phyloP scores from a whole-genome alignment of 1,140 invertebrate species.

The Lepeophtheirus salmonis region DNA sequence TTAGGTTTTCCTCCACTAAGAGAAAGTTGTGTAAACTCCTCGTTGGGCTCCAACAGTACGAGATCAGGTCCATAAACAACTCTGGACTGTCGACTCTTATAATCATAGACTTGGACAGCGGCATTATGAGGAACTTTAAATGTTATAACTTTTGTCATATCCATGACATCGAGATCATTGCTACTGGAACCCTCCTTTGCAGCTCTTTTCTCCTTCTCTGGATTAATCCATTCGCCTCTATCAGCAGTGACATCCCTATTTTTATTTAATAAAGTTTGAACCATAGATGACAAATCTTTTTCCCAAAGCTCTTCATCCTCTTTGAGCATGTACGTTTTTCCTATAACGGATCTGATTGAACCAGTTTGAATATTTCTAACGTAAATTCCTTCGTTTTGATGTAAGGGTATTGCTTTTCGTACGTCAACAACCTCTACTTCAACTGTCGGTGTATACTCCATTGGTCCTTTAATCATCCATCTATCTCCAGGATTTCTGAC shows the following conservation, averaged over 20 bases:
- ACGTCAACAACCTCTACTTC: conserved; percentile 33
- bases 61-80: conserved; percentile 36
- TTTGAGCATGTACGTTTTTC: conserved; percentile 34
- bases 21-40: conserved; percentile 34
- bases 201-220: not conserved
- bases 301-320: conserved; percentile 36
- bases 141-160: conserved; percentile 28
- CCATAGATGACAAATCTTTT: conserved; percentile 30
- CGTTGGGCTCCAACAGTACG: conserved; percentile 36
- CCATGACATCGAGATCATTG: not conserved
- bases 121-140: conserved; percentile 36
- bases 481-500: conserved; percentile 30
- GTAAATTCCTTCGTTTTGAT: conserved; percentile 37
- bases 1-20: conserved; percentile 35
- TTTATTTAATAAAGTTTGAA: conserved; percentile 28
- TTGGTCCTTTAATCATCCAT: too few species aligned
- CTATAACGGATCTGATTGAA: conserved; percentile 32
- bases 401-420: conserved; percentile 32
- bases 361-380: conserved; percentile 34
- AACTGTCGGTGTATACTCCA: conserved; percentile 34
- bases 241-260: conserved; percentile 31
- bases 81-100: too few species aligned
- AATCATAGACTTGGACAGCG: too few species aligned
- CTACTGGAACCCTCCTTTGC: too few species aligned
- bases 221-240: conserved; percentile 23